A percentile compares a stretch with the other conserved stretches of the same genome.
These are phyloP conservation scores for Anthophora plumipes DNA, from an alignment of 2,888 invertebrate species.

Conservation along the genomic window DNA sequence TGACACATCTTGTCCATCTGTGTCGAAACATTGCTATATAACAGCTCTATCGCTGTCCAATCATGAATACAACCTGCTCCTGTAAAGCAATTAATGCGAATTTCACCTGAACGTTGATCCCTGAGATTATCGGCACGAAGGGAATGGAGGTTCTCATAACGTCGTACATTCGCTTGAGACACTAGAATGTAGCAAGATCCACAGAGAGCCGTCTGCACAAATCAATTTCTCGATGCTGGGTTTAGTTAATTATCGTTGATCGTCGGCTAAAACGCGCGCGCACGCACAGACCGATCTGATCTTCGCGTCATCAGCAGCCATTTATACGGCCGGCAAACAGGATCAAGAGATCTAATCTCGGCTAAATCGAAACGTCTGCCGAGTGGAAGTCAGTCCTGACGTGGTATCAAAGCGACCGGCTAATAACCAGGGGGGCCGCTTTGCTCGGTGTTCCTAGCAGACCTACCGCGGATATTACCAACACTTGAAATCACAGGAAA, in stretches of 20 bases:
- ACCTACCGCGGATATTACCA: constrained; percentile 31
- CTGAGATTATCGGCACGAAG: too few species aligned
- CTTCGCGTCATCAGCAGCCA: constrained; percentile 39
- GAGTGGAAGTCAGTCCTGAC: constrained; percentile 35
- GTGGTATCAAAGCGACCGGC: constrained; percentile 42
- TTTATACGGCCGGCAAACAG: constrained; percentile 39
- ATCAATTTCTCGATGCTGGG: constrained; percentile 17
- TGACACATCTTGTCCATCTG: too few species aligned
- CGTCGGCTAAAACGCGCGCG: constrained; percentile 1
- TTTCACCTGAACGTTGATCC: too few species aligned
- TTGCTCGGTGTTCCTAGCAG: constrained; percentile 14
- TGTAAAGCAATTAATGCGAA: too few species aligned
- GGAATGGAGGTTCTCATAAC: background rate
- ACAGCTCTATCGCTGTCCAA: too few species aligned
- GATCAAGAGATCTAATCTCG: constrained; percentile 61
- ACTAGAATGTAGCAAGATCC: background rate
- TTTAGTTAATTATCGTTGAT: constrained; percentile 37
- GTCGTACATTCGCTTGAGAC: background rate
- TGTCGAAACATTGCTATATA: too few species aligned
- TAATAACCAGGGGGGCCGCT: constrained; percentile 53
- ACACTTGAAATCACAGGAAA: constrained; percentile 32
- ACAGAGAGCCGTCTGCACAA: background rate
- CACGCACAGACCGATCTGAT: constrained; percentile 15
- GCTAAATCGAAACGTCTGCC: constrained; percentile 51
- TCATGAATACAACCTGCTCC: too few species aligned